A percentile compares a stretch with the other conserved stretches of the same genome.
phyloP scores from a whole-genome alignment of 2,888 invertebrate genomes.

The Leptura quadrifasciata region DNA sequence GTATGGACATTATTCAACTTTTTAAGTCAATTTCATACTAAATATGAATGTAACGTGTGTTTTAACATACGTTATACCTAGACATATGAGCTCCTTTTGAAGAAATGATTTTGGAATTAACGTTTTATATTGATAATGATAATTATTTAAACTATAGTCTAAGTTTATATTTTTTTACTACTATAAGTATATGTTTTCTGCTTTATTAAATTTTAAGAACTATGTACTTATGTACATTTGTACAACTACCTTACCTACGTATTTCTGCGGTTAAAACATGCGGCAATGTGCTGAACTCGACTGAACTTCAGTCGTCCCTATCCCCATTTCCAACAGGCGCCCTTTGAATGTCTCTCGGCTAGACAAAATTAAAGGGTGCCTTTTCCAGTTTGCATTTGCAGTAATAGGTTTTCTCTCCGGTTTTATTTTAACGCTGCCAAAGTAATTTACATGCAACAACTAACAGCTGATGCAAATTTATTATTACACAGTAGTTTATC shows the following conservation, averaged over 20 bases:
- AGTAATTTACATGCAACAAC: neutral
- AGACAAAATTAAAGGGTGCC: slow-evolving; percentile 1
- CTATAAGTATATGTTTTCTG: no score
- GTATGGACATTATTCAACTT: no score
- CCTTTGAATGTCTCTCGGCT: neutral
- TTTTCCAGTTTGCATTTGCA: slow-evolving; percentile 1
- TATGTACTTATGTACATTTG: neutral
- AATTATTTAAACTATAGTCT: no score
- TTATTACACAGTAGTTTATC: neutral
- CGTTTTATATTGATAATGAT: no score
- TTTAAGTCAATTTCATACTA: no score
- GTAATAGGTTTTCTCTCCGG: slow-evolving; percentile 5
- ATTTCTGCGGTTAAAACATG: neutral
- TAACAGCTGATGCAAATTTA: neutral
- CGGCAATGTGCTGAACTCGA: neutral
- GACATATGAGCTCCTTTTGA: neutral
- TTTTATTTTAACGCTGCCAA: neutral
- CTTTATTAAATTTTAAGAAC: no score
- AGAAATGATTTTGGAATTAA: no score
- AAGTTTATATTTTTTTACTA: no score
- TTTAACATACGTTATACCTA: no score
- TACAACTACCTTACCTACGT: no score
- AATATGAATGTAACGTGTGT: no score
- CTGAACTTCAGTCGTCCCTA: neutral
- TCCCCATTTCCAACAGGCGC: slow-evolving; percentile 11